Conservation (phyloP, 2,113 vertebrate genomes). For the Triplophysa rosa region DNA sequence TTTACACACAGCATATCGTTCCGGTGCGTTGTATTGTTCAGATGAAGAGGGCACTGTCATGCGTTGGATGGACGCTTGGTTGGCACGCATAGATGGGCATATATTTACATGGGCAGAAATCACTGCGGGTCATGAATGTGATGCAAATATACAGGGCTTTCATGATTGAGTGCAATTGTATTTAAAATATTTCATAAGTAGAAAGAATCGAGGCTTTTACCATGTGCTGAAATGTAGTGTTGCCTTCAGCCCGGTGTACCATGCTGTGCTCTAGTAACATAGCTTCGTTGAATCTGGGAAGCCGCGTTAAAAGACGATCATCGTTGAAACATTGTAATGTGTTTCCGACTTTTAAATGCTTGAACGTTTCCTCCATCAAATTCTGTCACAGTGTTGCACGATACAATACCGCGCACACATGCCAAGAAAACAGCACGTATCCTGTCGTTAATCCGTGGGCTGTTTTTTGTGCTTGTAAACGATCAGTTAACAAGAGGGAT, state of each 20-base stretch:
- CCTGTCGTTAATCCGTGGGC: too few relatives aligned
- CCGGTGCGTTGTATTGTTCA: conserved; percentile 9
- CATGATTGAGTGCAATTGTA: not conserved
- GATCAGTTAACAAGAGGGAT: not conserved
- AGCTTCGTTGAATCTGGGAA: not conserved
- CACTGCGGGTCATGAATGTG: not conserved
- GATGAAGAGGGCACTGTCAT: conserved; percentile 38
- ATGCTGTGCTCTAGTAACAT: not conserved
- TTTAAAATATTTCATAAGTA: not conserved
- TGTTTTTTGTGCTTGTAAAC: not conserved
- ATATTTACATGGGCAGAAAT: conserved; percentile 8
- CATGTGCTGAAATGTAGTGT: conserved; percentile 28
- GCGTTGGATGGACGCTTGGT: conserved; percentile 23
- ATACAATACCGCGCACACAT: not conserved
- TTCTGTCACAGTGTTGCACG: too few relatives aligned
- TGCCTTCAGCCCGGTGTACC: not conserved
- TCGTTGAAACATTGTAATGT: not conserved
- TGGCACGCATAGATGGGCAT: conserved; percentile 21
- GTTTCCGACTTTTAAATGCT: not conserved
- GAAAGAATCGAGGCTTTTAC: conserved; percentile 9
- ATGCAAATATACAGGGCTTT: not conserved
- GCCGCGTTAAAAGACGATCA: not conserved
- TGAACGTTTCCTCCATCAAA: not conserved
- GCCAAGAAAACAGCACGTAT: too few relatives aligned
- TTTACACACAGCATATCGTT: conserved; percentile 10